These are phyloP conservation scores for Seladonia tumulorum DNA, from an alignment of 2,888 invertebrate species.

Conservation along the genomic window DNA sequence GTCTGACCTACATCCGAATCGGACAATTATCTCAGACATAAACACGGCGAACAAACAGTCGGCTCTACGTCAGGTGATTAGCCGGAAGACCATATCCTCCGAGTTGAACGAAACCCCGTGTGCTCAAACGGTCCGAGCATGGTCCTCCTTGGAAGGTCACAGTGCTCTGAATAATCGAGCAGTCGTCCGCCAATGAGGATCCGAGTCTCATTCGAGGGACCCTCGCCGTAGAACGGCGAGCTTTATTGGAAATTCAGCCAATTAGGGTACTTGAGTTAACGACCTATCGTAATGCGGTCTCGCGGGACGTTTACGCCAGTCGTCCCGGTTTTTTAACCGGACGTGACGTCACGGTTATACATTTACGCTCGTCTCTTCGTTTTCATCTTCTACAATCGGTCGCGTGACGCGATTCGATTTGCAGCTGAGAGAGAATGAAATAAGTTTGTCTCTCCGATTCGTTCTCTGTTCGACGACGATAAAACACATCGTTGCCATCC, in stretches of 20 bases:
- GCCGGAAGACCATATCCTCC: not conserved
- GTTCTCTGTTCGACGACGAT: not conserved
- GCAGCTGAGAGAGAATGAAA: not conserved
- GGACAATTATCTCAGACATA: conserved; percentile 6
- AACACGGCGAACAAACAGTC: not conserved
- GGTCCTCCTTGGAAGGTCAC: not conserved
- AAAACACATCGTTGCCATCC: not conserved
- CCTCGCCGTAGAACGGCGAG: conserved; percentile 1
- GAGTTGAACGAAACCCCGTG: not conserved
- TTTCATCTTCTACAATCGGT: conserved; percentile 14
- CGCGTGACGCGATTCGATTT: not conserved
- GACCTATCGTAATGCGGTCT: conserved; percentile 67
- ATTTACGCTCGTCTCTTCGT: conserved; percentile 13
- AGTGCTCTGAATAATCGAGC: not conserved
- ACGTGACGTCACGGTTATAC: conserved; percentile 52
- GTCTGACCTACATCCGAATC: conserved; percentile 14
- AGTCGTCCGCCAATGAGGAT: not conserved
- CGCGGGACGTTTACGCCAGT: conserved; percentile 23
- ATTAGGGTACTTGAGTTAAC: conserved; percentile 68
- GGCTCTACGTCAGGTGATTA: not conserved
- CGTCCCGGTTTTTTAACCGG: conserved; percentile 42
- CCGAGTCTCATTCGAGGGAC: not conserved
- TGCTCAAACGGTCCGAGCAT: not conserved
- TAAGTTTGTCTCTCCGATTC: not conserved
- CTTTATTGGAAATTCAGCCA: conserved; percentile 70